Conservation (phyloP, 2,888 invertebrate species). For the Synergus umbraculus region DNA sequence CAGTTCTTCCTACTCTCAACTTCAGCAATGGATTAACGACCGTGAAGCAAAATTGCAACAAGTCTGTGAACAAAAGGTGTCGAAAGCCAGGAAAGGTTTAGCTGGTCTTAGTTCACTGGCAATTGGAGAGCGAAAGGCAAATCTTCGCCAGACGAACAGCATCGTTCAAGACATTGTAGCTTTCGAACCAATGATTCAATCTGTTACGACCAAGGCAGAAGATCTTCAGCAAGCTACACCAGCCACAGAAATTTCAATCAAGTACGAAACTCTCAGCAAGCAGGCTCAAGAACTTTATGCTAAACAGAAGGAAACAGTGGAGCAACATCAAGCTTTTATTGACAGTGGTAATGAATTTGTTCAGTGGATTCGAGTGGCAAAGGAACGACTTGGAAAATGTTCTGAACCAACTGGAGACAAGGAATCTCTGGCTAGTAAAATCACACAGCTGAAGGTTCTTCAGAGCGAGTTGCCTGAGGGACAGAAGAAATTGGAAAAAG, state of each 20-base stretch:
- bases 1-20: conserved; percentile 93
- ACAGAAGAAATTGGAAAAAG: conserved; percentile 89
- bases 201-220: conserved; percentile 94
- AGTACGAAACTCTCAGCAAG: conserved; percentile 93
- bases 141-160: conserved; percentile 93
- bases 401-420: conserved; percentile 95
- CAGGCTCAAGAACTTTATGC: conserved; percentile 94
- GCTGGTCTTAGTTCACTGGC: conserved; percentile 88
- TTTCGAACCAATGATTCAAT: conserved; percentile 98
- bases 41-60: conserved; percentile 94
- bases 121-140: conserved; percentile 92
- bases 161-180: conserved; percentile 98
- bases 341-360: conserved; percentile 95
- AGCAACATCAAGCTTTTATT: conserved; percentile 94
- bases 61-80: conserved; percentile 90
- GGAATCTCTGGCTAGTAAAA: conserved; percentile 91
- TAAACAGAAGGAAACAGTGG: conserved; percentile 92
- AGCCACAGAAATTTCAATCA: conserved; percentile 93
- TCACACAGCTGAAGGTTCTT: conserved; percentile 90
- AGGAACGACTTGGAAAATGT: conserved; percentile 93
- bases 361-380: conserved; percentile 94
- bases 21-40: conserved; percentile 96
- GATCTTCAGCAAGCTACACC: conserved; percentile 94
- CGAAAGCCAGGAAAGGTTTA: conserved; percentile 87
- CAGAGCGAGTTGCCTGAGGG: conserved; percentile 91